Evolutionary conservation across 2,113 vertebrate species (phyloP).

Genomic region (Choloepus hoffmanni): DNA sequence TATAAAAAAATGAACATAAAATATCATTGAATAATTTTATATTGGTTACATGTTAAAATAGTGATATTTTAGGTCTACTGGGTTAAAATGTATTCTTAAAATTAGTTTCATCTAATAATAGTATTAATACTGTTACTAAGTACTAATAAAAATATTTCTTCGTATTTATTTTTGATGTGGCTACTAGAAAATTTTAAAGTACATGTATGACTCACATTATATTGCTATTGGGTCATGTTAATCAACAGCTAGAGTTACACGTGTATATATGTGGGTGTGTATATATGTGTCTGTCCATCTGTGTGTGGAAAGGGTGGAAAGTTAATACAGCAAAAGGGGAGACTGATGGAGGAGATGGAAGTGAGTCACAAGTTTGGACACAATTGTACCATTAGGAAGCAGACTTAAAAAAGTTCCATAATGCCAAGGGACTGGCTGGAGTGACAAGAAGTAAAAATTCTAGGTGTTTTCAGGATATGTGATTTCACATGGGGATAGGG

Average conservation of each 20-base stretch:
- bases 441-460: neutral
- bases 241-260: neutral
- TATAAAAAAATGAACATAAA: conserved; percentile 18
- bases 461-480: neutral
- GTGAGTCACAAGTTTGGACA: neutral
- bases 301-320: neutral
- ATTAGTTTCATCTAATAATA: neutral
- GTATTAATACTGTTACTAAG: no score
- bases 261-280: neutral
- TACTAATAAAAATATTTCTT: neutral
- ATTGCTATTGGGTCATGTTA: neutral
- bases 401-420: neutral
- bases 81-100: conserved; percentile 47
- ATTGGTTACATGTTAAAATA: conserved; percentile 31
- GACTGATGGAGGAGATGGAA: neutral
- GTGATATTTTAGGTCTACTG: conserved; percentile 15
- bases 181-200: conserved; percentile 15
- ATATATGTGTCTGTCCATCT: neutral
- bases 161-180: neutral
- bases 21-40: neutral
- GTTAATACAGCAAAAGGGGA: neutral
- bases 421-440: neutral
- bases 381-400: neutral
- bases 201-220: neutral
- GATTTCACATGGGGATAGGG: neutral